These are phyloP conservation scores for Diachasma alloeum DNA, from an alignment of 1,140 invertebrate species.

Conservation along the genomic window DNA sequence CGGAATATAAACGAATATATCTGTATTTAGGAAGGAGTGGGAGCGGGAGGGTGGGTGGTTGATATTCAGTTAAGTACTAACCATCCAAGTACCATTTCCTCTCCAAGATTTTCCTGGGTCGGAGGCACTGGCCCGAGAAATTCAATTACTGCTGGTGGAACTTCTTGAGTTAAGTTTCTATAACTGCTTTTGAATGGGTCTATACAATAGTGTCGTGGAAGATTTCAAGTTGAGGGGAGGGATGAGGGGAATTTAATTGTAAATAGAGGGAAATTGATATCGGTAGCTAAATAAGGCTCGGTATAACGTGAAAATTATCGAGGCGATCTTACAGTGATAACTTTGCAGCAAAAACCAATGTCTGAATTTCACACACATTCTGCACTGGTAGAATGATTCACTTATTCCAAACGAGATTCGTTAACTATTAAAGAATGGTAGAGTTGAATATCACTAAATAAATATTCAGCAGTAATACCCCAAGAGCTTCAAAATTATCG, in stretches of 20 bases:
- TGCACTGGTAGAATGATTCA: no score
- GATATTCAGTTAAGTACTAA: conserved; percentile 22
- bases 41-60: neutral
- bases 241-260: neutral
- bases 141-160: conserved; percentile 61
- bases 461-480: no score
- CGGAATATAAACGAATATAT: conserved; percentile 10
- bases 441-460: no score
- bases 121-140: conserved; percentile 62
- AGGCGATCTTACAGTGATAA: no score
- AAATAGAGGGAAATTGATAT: neutral
- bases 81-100: conserved; percentile 46
- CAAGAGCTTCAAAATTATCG: no score
- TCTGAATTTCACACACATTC: no score
- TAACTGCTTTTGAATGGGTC: conserved; percentile 22
- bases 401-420: no score
- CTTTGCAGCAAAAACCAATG: no score
- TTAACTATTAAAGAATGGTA: no score
- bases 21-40: neutral
- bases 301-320: no score
- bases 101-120: conserved; percentile 37
- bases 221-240: neutral
- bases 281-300: neutral
- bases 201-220: conserved; percentile 2
- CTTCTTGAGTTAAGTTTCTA: conserved; percentile 57